Base-by-base conservation (phyloP, 2,888 invertebrate genomes). In the Andrena dorsata region DNA sequence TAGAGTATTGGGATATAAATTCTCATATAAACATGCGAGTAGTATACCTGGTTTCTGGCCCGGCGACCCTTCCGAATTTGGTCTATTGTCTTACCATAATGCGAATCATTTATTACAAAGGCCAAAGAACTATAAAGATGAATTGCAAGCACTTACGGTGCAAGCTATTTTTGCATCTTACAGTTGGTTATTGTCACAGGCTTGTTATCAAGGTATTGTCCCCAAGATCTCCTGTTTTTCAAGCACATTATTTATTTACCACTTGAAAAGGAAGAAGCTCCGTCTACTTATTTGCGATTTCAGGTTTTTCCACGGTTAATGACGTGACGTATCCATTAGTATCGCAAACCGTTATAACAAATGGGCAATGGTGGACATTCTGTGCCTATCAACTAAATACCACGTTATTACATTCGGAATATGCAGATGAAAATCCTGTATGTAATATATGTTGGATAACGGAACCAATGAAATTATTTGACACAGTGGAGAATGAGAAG, bases 331-430 rank as follows among this genome's bases (percentile, higher is more conserved):
- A 98, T 93, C 99, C 99, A 0, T 93, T 99, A 75, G 96, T 97
- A 0, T 97, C 98, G 3, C 99, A 99, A 95, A 96, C 97, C 20
- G 95, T 98, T 16, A 95, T 99, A 53, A 98, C 98, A 0, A 97
- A 99, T 94, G 99, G 99, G 0, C 96, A 97, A 86, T 92, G 95
- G 3, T 98, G 98, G 96, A 97, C 97, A 0, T 97, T 99, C 86
- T 97, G 97, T 91, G 95, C 96, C 16, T 99, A 99, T 92, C 99
- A 99, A 93, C 94, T 99, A 76, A 99, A 99, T 93, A 99, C 98
- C 0, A 95, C 96, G 49, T 91, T 95, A 16, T 94, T 97, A 87
- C 96, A 97, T 90, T 94, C 95, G 41, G 95, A 96, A 86, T 92
- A 96, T 88, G 94, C 95, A n/a, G 94, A 95, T 49, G 95, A 95